Evolutionary conservation across 1,140 invertebrate species (phyloP).

Genomic region (Macrobrachium nipponense): DNA sequence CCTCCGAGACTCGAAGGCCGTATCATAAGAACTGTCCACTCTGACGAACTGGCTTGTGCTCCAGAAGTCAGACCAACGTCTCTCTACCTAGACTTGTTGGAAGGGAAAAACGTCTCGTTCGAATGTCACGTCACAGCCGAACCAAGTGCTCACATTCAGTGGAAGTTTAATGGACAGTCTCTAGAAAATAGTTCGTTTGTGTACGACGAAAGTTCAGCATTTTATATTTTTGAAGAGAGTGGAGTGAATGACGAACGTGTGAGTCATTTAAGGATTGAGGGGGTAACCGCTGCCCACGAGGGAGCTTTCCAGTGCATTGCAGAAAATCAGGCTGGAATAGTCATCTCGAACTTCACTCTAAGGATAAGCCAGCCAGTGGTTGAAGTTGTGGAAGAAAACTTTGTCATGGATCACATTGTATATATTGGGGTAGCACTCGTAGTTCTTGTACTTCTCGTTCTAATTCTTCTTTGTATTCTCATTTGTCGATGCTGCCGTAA

Average conservation of each 20-base stretch:
- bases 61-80: conserved; percentile 79
- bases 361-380: conserved; percentile 77
- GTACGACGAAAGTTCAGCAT: conserved; percentile 66
- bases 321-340: conserved; percentile 89
- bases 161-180: conserved; percentile 87
- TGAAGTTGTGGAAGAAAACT: conserved; percentile 38
- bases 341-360: conserved; percentile 91
- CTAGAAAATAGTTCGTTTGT: conserved; percentile 79
- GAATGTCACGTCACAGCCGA: conserved; percentile 77
- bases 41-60: conserved; percentile 89
- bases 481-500: conserved; percentile 57
- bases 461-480: conserved; percentile 59
- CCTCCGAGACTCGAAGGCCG: conserved; percentile 68
- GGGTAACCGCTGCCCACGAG: conserved; percentile 87
- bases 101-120: conserved; percentile 65
- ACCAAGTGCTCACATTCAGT: conserved; percentile 84
- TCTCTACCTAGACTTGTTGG: conserved; percentile 59
- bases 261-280: conserved; percentile 84
- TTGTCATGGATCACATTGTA: conserved; percentile 54
- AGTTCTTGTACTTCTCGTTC: conserved; percentile 56
- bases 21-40: conserved; percentile 78
- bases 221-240: conserved; percentile 74
- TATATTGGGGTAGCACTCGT: conserved; percentile 61
- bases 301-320: conserved; percentile 92
- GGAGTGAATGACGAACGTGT: conserved; percentile 78